phyloP scores from a whole-genome alignment of 2,113 vertebrate genomes.

The Rattus norvegicus region DNA sequence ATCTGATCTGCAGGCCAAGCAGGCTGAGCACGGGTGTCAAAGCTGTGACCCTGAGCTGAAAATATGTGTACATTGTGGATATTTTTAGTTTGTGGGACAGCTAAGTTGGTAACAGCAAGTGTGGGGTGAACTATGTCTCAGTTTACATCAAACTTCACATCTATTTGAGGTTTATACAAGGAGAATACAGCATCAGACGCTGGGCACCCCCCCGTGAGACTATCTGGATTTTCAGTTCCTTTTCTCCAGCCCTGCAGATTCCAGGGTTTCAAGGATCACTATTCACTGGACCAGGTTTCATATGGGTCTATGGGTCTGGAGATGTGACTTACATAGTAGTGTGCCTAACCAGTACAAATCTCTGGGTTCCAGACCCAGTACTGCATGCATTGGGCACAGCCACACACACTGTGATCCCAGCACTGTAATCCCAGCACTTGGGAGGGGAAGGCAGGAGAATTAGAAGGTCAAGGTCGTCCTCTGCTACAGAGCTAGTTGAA shows the following conservation, averaged over 20 bases:
- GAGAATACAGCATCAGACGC: background rate
- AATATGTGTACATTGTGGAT: background rate
- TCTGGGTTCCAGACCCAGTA: background rate
- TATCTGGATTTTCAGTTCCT: conserved; percentile 6
- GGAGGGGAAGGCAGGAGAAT: background rate
- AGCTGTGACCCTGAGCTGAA: background rate
- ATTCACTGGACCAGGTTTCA: background rate
- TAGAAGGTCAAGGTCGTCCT: background rate
- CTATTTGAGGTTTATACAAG: conserved; percentile 20
- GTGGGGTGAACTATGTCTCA: background rate
- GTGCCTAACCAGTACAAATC: background rate
- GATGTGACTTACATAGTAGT: background rate
- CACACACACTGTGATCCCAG: background rate
- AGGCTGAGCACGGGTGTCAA: background rate
- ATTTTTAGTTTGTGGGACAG: conserved; percentile 37
- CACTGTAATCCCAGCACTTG: background rate
- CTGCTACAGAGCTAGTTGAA: background rate
- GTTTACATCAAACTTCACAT: conserved; percentile 23
- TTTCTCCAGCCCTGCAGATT: background rate
- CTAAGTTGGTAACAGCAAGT: conserved; percentile 3
- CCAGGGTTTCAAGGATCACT: background rate
- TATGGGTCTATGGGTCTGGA: conserved; percentile 25
- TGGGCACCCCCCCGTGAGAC: background rate
- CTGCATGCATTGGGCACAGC: background rate
- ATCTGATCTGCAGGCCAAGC: background rate